Evolutionary conservation across 2,113 vertebrate genomes (phyloP).

Genomic region (Mormyrus iriodes): DNA sequence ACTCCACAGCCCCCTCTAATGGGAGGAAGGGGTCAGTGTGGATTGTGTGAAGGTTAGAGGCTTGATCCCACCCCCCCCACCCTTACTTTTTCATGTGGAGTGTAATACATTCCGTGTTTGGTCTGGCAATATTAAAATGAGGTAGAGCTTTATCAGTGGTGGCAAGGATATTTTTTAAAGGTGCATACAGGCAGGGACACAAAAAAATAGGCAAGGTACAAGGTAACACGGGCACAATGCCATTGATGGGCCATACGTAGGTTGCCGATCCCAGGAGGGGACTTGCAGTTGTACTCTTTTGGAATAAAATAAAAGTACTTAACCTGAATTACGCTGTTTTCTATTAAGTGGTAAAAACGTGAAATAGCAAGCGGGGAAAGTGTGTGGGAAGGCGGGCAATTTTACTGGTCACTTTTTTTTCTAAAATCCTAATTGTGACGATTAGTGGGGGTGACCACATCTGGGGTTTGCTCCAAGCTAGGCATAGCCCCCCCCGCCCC

Average conservation of each 20-base stretch:
- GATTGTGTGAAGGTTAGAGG: slow-evolving; percentile 12
- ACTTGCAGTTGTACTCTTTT: not conserved
- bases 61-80: slow-evolving; percentile 10
- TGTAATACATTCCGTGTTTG: slow-evolving; percentile 20
- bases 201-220: not conserved
- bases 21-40: not conserved
- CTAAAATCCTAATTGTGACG: not conserved
- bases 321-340: not conserved
- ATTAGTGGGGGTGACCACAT: not conserved
- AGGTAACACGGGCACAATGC: not conserved
- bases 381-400: not conserved
- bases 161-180: not conserved
- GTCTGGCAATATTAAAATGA: slow-evolving; percentile 19
- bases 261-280: not conserved
- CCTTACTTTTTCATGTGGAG: slow-evolving; percentile 12
- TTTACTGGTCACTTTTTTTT: not conserved
- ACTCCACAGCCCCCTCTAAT: slow-evolving; percentile 3
- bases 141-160: not conserved
- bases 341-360: not conserved
- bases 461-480: not conserved
- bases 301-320: not conserved
- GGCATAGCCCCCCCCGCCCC: not conserved
- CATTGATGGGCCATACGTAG: not conserved
- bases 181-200: not conserved
- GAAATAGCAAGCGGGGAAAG: not conserved